Evolutionary conservation across 1,140 invertebrate genomes (phyloP).

Genomic region (Oreohelix idahoensis): DNA sequence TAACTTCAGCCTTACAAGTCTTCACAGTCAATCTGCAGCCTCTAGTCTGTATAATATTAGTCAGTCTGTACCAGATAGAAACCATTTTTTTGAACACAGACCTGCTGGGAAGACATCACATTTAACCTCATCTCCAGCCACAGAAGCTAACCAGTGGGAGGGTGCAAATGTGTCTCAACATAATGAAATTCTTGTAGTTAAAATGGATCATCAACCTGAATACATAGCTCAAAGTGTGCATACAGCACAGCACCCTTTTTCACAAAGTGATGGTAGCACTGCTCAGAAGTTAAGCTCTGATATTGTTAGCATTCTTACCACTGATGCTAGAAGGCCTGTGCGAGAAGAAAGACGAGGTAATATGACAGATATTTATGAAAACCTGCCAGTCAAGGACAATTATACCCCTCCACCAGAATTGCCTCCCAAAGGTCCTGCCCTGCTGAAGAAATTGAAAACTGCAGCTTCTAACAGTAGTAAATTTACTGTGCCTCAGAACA

Average conservation of each 20-base stretch:
- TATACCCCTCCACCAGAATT: constrained; percentile 59
- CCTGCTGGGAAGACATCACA: neutral
- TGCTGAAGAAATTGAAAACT: constrained; percentile 49
- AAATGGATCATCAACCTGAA: neutral
- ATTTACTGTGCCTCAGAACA: neutral
- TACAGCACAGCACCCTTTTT: neutral
- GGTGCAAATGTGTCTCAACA: neutral
- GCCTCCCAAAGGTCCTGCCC: constrained; percentile 65
- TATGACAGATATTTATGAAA: constrained; percentile 58
- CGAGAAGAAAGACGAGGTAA: constrained; percentile 2
- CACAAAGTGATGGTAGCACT: neutral
- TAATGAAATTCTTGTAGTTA: constrained; percentile 36
- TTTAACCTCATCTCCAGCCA: neutral
- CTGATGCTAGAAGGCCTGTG: neutral
- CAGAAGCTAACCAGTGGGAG: neutral
- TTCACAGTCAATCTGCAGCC: neutral
- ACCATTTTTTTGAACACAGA: neutral
- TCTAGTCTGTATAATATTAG: constrained; percentile 5
- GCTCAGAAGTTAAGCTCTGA: neutral
- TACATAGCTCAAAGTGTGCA: neutral
- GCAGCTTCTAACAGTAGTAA: constrained; percentile 35
- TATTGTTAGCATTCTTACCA: constrained; percentile 10
- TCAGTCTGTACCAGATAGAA: neutral
- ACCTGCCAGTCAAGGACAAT: constrained; percentile 49
- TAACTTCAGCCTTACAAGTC: constrained; percentile 5